Base-by-base conservation (phyloP, 2,797 vertebrate species). In the Anas bernieri region DNA sequence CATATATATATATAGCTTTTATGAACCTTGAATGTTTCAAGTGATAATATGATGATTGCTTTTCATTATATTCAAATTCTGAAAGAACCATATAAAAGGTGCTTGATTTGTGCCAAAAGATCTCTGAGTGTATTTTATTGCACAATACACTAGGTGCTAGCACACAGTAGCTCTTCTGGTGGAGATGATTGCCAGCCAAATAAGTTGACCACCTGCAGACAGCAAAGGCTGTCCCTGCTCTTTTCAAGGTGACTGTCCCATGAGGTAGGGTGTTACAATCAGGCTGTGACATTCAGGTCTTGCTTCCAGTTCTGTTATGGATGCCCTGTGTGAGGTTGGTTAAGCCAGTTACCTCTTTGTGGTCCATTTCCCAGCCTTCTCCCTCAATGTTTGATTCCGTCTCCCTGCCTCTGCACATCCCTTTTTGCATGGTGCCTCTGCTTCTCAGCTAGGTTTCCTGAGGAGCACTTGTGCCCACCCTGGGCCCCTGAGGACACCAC, bases 161-260 rank as follows among this genome's bases (percentile, higher is more conserved):
- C 8, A 30, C 20, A 21, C 14, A 15, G 12, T 17, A 58, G 17
- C 37, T 82, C 26, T 77, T 22, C 46, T 41, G 50, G 9, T 81
- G 18, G 33, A 41, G 28, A 37, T 0, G 1, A 39, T 22, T 33
- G n/a, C 18, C 37, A 83, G 6, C 12, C 37, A 37, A 66, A 11
- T 30, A 68, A 21, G 25, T 1, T 25, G 22, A 43, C 0, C 3
- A 54, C 50, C 23, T 77, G 50, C 9, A 33, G 45, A 77, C 9
- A 20, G 63, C 52, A 15, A 43, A 17, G 17, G 30, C n/a, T 81
- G 21, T 28, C 33, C 31, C 22, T 0, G 0, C 25, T 56, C 13
- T 41, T 2, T 22, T 64, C 21, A 0, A 2, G 9, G 26, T 56
- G 30, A 25, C 33, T 0, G 1, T 26, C 11, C 28, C 0, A 0